A percentile compares a stretch with the other conserved stretches of the same genome.
These are phyloP conservation scores for Ibidorhyncha struthersii DNA, from an alignment of 2,113 vertebrate species.

Conservation along the genomic window DNA sequence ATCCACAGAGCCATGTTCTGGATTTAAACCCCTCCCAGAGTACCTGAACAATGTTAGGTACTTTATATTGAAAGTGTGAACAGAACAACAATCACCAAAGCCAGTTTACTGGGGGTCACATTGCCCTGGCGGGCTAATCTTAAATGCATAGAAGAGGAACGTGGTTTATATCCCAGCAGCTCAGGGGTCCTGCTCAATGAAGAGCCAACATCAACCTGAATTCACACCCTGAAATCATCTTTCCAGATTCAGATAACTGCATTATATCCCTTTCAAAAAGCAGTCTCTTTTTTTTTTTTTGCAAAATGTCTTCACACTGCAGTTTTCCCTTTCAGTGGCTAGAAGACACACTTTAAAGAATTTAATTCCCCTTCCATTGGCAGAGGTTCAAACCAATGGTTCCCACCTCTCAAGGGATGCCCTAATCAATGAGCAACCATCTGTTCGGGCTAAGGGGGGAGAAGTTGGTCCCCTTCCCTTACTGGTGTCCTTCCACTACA, in stretches of 20 bases:
- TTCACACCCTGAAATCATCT: neutral
- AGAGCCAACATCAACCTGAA: neutral
- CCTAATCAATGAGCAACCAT: slow-evolving; percentile 50
- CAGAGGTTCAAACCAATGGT: neutral
- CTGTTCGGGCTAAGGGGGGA: neutral
- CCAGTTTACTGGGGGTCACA: neutral
- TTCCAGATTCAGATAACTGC: neutral
- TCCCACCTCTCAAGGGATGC: neutral
- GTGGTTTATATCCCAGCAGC: neutral
- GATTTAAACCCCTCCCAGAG: neutral
- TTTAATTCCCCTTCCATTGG: slow-evolving; percentile 12
- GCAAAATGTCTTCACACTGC: neutral
- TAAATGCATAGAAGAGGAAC: neutral
- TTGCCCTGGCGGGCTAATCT: neutral
- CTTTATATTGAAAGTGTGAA: neutral
- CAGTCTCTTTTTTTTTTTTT: neutral
- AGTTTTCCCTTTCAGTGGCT: neutral
- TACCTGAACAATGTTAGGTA: neutral
- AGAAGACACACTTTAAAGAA: neutral
- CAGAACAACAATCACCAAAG: neutral
- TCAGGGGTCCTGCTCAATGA: neutral
- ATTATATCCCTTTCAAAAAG: neutral
- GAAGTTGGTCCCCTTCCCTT: neutral
- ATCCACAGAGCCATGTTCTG: neutral
- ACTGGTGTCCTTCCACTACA: neutral